phyloP scores from a whole-genome alignment of 2,113 vertebrate species.

The Hyperoodon ampullatus region DNA sequence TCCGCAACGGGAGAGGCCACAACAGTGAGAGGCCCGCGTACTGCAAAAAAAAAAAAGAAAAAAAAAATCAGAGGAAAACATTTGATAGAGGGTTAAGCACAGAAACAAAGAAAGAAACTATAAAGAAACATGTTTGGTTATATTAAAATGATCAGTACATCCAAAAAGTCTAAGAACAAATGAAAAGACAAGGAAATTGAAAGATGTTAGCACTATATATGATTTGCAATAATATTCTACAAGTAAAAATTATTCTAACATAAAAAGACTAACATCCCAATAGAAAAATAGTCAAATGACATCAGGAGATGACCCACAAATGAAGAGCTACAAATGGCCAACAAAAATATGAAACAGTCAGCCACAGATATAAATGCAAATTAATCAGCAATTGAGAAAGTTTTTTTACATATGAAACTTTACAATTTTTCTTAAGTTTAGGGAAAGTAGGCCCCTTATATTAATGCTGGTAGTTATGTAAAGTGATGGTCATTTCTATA shows the following conservation, averaged over 20 bases:
- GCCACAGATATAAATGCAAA: background rate
- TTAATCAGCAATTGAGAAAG: background rate
- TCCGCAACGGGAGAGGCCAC: too few relatives aligned
- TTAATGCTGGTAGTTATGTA: background rate
- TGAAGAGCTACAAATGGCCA: background rate
- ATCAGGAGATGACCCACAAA: background rate
- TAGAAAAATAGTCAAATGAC: slow-evolving; percentile 9
- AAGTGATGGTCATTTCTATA: background rate
- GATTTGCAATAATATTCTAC: background rate
- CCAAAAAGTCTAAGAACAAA: background rate
- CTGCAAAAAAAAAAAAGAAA: slow-evolving; percentile 53
- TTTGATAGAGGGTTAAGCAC: background rate
- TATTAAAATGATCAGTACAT: background rate
- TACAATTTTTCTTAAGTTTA: background rate
- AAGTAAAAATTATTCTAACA: background rate
- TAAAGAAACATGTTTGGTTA: background rate
- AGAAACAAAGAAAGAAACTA: background rate
- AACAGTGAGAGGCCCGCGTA: too few relatives aligned
- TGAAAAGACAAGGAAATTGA: background rate
- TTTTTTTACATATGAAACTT: background rate
- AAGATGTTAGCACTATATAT: background rate
- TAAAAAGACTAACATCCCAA: background rate
- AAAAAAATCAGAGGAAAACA: slow-evolving; percentile 35
- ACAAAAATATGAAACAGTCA: background rate
- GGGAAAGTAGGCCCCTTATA: background rate